Conservation (phyloP, 1,140 invertebrate genomes). For the Drosophila funebris region DNA sequence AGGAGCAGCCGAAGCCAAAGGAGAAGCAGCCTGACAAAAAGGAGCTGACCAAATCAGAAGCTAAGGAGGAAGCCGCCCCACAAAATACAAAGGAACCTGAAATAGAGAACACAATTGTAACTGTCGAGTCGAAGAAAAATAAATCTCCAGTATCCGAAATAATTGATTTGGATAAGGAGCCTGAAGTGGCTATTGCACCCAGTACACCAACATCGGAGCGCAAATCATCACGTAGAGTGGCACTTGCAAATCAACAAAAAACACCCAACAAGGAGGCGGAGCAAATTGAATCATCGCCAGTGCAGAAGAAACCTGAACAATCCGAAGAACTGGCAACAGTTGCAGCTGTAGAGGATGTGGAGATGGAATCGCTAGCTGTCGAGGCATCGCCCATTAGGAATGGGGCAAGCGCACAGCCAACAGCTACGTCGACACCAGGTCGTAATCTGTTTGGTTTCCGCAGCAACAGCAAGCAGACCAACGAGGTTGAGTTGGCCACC, state of each 20-base stretch:
- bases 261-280: slow-evolving; percentile 37
- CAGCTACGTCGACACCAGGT: slow-evolving; percentile 75
- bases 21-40: slow-evolving; percentile 41
- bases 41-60: slow-evolving; percentile 13
- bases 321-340: not conserved
- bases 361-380: slow-evolving; percentile 65
- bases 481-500: slow-evolving; percentile 55
- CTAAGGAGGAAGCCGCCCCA: slow-evolving; percentile 3
- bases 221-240: slow-evolving; percentile 47
- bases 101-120: slow-evolving; percentile 15
- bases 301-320: slow-evolving; percentile 10
- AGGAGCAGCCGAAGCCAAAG: slow-evolving; percentile 49
- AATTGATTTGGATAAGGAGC: slow-evolving; percentile 14
- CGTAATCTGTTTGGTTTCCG: slow-evolving; percentile 59
- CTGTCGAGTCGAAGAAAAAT: slow-evolving; percentile 2
- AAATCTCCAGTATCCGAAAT: not conserved
- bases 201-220: slow-evolving; percentile 50
- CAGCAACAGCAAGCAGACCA: slow-evolving; percentile 48
- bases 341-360: slow-evolving; percentile 58
- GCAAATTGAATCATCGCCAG: slow-evolving; percentile 13
- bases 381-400: slow-evolving; percentile 59
- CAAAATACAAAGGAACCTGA: slow-evolving; percentile 18
- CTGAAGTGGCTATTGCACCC: not conserved
- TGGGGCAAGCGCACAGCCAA: slow-evolving; percentile 28
- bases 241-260: slow-evolving; percentile 40